phyloP scores from a whole-genome alignment of 2,797 vertebrate genomes.

The Hyperoplus immaculatus region DNA sequence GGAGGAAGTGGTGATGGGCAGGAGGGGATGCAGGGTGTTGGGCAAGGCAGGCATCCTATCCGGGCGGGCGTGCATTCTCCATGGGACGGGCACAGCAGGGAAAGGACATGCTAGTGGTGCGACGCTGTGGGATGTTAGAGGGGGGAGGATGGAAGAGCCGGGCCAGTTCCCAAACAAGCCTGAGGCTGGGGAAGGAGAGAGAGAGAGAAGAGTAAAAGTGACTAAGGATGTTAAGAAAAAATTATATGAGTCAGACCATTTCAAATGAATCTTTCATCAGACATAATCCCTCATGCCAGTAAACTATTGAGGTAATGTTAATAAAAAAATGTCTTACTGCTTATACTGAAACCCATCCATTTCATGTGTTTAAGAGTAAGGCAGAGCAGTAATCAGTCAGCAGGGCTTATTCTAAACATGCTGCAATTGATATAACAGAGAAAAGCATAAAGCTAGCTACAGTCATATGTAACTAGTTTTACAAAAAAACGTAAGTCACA shows the following conservation, averaged over 20 bases:
- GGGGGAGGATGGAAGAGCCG: constrained; percentile 37
- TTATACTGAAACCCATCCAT: constrained; percentile 22
- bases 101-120: constrained; percentile 45
- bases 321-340: constrained; percentile 37
- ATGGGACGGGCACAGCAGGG: constrained; percentile 63
- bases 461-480: not conserved
- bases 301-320: constrained; percentile 44
- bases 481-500: not conserved
- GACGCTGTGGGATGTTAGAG: constrained; percentile 41
- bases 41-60: constrained; percentile 81
- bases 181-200: constrained; percentile 34
- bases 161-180: constrained; percentile 47
- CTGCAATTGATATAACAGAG: not conserved
- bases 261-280: constrained; percentile 48
- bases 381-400: constrained; percentile 38
- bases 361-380: constrained; percentile 31
- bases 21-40: constrained; percentile 74
- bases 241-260: constrained; percentile 18
- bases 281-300: constrained; percentile 41
- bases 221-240: constrained; percentile 22
- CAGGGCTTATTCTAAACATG: constrained; percentile 26
- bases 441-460: not conserved
- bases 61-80: constrained; percentile 77
- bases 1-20: constrained; percentile 77
- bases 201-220: constrained; percentile 20